These are phyloP conservation scores for Corythucha ciliata DNA, from an alignment of 2,888 invertebrate genomes.

Conservation along the genomic window DNA sequence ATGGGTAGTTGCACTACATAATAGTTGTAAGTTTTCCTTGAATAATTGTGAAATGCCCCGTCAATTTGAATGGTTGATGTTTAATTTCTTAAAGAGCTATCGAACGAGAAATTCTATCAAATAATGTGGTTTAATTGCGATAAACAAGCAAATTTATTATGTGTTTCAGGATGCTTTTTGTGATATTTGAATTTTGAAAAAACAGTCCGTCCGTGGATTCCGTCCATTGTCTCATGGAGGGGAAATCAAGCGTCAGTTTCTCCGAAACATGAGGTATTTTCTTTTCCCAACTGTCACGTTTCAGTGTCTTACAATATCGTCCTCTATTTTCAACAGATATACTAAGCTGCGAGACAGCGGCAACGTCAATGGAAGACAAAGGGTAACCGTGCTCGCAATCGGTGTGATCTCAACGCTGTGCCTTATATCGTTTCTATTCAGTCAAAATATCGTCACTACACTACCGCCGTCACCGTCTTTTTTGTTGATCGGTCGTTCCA, in stretches of 20 bases:
- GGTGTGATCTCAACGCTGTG: conserved; percentile 34
- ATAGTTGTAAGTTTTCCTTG: no score
- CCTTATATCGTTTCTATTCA: conserved; percentile 35
- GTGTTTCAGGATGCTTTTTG: no score
- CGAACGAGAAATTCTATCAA: no score
- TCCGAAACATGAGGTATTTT: conserved; percentile 20
- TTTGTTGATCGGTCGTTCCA: conserved; percentile 35
- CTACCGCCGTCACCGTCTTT: conserved; percentile 30
- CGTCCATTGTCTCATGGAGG: conserved; percentile 23
- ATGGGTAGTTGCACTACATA: no score
- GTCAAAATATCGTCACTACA: conserved; percentile 35
- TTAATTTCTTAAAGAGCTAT: no score
- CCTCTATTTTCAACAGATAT: conserved; percentile 20
- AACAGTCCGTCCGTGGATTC: conserved; percentile 15
- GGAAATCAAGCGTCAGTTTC: conserved; percentile 9
- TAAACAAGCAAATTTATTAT: no score
- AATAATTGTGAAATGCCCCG: no score
- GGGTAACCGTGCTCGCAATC: conserved; percentile 21
- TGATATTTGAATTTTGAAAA: no score
- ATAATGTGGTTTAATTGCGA: no score
- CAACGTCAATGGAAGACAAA: conserved; percentile 31
- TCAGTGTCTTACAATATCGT: no score
- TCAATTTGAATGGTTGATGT: no score
- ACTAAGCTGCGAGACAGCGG: conserved; percentile 20
- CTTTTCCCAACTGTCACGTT: no score